These are phyloP conservation scores for Cyanoderma ruficeps DNA, from an alignment of 2,113 vertebrate genomes.

Conservation along the genomic window DNA sequence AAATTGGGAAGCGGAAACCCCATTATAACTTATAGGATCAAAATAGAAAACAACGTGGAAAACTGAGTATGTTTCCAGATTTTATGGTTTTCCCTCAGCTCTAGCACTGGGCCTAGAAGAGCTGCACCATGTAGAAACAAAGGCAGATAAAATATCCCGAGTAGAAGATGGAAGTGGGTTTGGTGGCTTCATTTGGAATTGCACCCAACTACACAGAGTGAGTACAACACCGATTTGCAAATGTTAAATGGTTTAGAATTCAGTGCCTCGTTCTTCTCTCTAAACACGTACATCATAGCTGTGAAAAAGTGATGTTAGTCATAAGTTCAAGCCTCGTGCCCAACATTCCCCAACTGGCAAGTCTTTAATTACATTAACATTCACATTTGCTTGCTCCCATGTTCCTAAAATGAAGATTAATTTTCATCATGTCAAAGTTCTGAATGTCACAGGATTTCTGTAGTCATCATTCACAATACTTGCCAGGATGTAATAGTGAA, in stretches of 20 bases:
- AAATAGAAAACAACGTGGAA: neutral
- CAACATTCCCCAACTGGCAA: neutral
- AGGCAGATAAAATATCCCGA: neutral
- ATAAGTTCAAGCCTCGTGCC: neutral
- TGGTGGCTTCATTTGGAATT: neutral
- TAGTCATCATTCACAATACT: neutral
- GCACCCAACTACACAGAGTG: neutral
- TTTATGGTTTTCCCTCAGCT: neutral
- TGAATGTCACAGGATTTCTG: constrained; percentile 20
- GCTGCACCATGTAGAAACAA: neutral
- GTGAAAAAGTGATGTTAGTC: neutral
- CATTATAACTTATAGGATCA: neutral
- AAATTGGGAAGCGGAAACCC: neutral
- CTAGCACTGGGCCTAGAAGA: neutral
- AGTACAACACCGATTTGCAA: neutral
- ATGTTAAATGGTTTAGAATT: neutral
- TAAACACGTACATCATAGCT: neutral
- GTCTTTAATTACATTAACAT: constrained; percentile 34
- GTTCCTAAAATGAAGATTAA: constrained; percentile 18
- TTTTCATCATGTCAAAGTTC: constrained; percentile 10
- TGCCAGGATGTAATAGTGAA: neutral
- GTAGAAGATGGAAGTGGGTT: neutral
- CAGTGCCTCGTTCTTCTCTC: neutral
- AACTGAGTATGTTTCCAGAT: neutral
- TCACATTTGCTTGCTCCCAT: constrained; percentile 2